Percentiles rank a stretch among this genome's conserved stretches.
Conservation (phyloP, 2,113 vertebrate species). For the Phalacrocorax aristotelis region DNA sequence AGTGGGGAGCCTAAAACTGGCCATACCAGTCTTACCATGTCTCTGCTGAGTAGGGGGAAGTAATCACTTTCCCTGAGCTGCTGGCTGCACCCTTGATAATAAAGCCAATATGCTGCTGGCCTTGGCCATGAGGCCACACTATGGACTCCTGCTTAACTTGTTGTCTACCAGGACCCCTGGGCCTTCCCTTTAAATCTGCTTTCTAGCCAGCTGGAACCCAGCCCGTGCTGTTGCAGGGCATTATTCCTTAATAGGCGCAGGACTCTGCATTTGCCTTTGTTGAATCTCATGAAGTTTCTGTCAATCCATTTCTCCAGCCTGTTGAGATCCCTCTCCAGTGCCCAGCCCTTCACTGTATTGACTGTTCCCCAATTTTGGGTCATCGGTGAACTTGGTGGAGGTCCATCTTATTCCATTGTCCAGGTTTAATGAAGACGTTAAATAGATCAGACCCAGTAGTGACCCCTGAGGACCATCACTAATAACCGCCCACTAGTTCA, state of each 20-base stretch:
- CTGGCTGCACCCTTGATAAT: background rate
- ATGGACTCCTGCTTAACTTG: background rate
- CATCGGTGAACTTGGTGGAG: background rate
- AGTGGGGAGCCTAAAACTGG: background rate
- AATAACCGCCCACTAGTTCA: background rate
- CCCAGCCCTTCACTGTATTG: background rate
- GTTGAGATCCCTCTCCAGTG: background rate
- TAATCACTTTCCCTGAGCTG: background rate
- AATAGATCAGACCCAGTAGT: background rate
- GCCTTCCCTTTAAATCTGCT: background rate
- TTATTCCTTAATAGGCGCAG: background rate
- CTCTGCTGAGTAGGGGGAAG: background rate
- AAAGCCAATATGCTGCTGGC: background rate
- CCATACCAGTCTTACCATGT: background rate
- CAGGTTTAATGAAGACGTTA: background rate
- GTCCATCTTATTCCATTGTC: too few relatives aligned
- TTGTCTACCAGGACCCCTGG: background rate
- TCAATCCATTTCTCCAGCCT: background rate
- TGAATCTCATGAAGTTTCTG: background rate
- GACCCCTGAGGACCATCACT: background rate
- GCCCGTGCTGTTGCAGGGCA: background rate
- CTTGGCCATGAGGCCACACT: background rate
- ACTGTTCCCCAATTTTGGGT: background rate
- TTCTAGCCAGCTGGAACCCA: background rate
- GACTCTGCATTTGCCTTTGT: background rate